A percentile compares a stretch with the other conserved stretches of the same genome.
phyloP scores from a whole-genome alignment of 2,797 vertebrate genomes.

The Characodon lateralis region DNA sequence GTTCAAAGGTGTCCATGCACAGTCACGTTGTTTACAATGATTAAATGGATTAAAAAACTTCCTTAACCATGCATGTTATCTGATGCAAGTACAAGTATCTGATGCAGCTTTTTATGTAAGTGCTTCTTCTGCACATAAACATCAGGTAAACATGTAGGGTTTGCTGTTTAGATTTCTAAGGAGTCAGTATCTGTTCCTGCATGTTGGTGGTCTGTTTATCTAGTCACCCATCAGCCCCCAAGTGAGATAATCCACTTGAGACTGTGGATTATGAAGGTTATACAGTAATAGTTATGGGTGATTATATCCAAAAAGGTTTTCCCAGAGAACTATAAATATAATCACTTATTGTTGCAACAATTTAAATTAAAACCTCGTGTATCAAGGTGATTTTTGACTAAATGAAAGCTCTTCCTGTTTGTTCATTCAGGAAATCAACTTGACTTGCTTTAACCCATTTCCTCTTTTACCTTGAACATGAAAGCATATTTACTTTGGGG shows the following conservation, averaged over 20 bases:
- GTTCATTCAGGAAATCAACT: background rate
- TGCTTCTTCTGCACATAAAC: constrained; percentile 16
- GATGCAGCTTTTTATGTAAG: constrained; percentile 19
- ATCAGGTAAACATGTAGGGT: constrained; percentile 10
- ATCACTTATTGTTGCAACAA: constrained; percentile 9
- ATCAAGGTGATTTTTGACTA: background rate
- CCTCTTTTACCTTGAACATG: too few relatives aligned
- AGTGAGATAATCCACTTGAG: constrained; percentile 76
- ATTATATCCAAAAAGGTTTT: constrained; percentile 76
- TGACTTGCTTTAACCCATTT: too few relatives aligned
- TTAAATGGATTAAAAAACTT: constrained; percentile 69
- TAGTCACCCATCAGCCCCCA: constrained; percentile 38
- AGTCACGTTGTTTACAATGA: constrained; percentile 59
- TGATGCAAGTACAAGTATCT: constrained; percentile 25
- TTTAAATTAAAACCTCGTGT: constrained; percentile 18
- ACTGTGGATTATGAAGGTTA: constrained; percentile 78
- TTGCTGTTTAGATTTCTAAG: background rate
- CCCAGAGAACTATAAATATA: constrained; percentile 66
- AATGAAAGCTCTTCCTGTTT: background rate
- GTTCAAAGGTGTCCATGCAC: constrained; percentile 48
- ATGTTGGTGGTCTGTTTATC: constrained; percentile 49
- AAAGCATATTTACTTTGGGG: too few relatives aligned
- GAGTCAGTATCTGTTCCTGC: constrained; percentile 10
- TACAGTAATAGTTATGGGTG: constrained; percentile 76
- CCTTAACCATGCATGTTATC: constrained; percentile 51